Conservation (phyloP, 2,113 vertebrate species). For the Megaceryle maxima region DNA sequence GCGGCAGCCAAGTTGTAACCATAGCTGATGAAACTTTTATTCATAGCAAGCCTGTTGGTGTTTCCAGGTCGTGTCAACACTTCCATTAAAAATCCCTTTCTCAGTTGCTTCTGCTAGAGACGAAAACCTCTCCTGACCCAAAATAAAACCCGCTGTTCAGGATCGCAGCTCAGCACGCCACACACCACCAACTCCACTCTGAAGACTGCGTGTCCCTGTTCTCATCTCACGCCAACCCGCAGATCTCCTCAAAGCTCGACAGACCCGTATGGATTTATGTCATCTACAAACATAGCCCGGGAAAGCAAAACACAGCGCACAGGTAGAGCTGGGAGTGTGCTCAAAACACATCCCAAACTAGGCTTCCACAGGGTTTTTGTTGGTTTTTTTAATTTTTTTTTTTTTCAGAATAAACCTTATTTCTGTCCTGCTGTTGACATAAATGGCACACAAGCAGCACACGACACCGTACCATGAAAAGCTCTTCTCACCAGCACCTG, state of each 20-base stretch:
- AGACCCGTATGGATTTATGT: fast-evolving
- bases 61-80: conserved; percentile 34
- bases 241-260: not conserved
- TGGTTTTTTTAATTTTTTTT: not conserved
- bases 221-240: not conserved
- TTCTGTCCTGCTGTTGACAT: not conserved
- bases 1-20: not conserved
- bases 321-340: not conserved
- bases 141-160: not conserved
- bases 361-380: fast-evolving
- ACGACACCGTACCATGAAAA: not conserved
- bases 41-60: conserved; percentile 7
- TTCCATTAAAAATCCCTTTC: not conserved
- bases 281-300: fast-evolving
- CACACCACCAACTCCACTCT: fast-evolving
- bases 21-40: conserved; percentile 42
- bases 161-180: not conserved
- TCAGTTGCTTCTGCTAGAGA: not conserved
- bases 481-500: not conserved
- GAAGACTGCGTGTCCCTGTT: no score
- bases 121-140: not conserved
- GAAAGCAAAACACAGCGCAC: fast-evolving
- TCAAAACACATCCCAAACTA: not conserved
- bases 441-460: not conserved
- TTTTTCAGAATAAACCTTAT: not conserved